Base-by-base conservation (phyloP, 35 echinoderm and acorn worm genomes). In the Patiria miniata region DNA sequence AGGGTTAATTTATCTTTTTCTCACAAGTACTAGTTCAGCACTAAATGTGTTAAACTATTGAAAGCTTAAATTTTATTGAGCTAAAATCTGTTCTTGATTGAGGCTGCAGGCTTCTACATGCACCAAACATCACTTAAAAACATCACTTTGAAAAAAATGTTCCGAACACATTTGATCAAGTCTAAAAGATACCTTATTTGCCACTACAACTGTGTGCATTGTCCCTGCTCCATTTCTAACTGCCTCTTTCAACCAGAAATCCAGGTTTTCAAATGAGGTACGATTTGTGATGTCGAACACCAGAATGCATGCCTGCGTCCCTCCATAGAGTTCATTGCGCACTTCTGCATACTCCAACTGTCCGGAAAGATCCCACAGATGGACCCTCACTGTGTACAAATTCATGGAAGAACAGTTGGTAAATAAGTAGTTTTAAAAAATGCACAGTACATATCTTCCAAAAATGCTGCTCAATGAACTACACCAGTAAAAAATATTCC, bases 301-400 rank as follows among this genome's bases (percentile, higher is more conserved):
- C 14, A 97, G 44, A 17, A 97, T 73, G 39, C 87, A 90, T 19
- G 87, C 88, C 40, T 97, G 87, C 28, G 83, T 93, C 33, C 88
- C 91, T 8, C 39, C 56, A 60, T 90, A 97, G 5, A 97, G 73
- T 56, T 97, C 95, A 57, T 77, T 86, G 2, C 95, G 83, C 7
- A 97, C 95, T 58, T 97, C 95, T 12, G 61, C 9, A 19, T 97
- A 97, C 10, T 97, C 95, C 36, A 59, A 22, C 56, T 88, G 87
- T 61, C 95, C 95, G 17, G 95, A 97, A 52, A 97, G 52, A 77
- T 97, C 95, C 95, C 95, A 97, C 3, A 97, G 78, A 81, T 97
- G 95, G 1, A 93, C 91, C 83, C 95, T 86, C 21, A 93, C 95
- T 97, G 86, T 23, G n/a, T 18, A 78, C 36, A 37, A 79, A 19